A percentile compares a stretch with the other conserved stretches of the same genome.
Evolutionary conservation across 1,140 invertebrate genomes (phyloP).

Genomic region (Saccostrea glomerata): DNA sequence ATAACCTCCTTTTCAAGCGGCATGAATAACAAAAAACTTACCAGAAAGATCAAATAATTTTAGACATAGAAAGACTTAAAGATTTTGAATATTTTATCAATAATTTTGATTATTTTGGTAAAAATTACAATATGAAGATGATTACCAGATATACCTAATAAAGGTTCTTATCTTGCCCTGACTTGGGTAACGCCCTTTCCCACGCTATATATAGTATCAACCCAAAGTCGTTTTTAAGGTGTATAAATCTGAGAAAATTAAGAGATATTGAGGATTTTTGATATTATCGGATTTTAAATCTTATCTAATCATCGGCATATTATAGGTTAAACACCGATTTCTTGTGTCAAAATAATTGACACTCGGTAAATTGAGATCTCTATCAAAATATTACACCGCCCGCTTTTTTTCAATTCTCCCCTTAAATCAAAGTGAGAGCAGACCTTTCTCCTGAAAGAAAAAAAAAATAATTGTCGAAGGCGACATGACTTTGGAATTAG

Average conservation of each 20-base stretch:
- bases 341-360: constrained; percentile 36
- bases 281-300: not conserved
- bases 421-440: not conserved
- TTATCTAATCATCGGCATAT: constrained; percentile 5
- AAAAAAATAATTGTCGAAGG: not conserved
- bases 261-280: constrained; percentile 27
- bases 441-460: not conserved
- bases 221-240: not conserved
- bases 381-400: constrained; percentile 6
- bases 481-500: not conserved
- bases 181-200: not conserved
- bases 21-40: too few species aligned
- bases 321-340: constrained; percentile 26
- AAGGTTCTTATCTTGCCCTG: not conserved
- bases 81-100: too few species aligned
- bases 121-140: not conserved
- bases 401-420: not conserved
- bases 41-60: too few species aligned
- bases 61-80: too few species aligned
- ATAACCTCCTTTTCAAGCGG: too few species aligned
- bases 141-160: not conserved
- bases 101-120: too few species aligned
- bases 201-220: not conserved
- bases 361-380: not conserved
- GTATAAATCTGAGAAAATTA: constrained; percentile 23